A percentile compares a stretch with the other conserved stretches of the same genome.
phyloP scores from a whole-genome alignment of 2,888 invertebrate genomes.

The Oligia latruncula region DNA sequence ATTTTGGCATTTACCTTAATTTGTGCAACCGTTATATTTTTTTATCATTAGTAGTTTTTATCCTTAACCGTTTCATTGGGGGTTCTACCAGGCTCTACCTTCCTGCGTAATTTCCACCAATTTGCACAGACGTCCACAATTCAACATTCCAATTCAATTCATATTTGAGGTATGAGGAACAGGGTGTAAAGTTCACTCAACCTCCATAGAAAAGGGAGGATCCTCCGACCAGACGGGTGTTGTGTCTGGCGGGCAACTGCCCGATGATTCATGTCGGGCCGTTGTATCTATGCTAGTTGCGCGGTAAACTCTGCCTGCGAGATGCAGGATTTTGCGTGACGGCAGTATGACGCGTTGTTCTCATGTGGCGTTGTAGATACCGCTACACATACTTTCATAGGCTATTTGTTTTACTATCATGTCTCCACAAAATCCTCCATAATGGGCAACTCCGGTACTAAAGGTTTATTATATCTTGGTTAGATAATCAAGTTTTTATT shows the following conservation, averaged over 20 bases:
- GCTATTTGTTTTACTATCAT: background rate
- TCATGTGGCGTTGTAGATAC: too few species aligned
- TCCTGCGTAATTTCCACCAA: background rate
- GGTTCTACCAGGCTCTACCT: background rate
- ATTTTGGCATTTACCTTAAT: background rate
- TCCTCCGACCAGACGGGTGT: too few species aligned
- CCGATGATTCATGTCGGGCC: too few species aligned
- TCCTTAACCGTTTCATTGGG: background rate
- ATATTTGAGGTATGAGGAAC: background rate
- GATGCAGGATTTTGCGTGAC: too few species aligned
- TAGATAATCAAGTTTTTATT: background rate
- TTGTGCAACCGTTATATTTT: background rate
- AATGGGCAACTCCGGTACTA: background rate
- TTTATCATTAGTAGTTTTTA: background rate
- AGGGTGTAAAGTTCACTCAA: too few species aligned
- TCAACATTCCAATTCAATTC: background rate
- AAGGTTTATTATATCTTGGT: too few species aligned
- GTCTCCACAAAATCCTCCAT: background rate
- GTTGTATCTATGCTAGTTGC: too few species aligned
- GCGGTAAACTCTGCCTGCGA: too few species aligned
- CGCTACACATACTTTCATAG: background rate
- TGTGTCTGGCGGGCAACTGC: too few species aligned
- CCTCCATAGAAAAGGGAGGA: too few species aligned
- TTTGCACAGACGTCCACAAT: background rate
- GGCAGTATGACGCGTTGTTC: too few species aligned